Evolutionary conservation across 2,113 vertebrate species (phyloP), one percentile per base, ranked within the genome.

Genomic region (Balaeniceps rex): DNA sequence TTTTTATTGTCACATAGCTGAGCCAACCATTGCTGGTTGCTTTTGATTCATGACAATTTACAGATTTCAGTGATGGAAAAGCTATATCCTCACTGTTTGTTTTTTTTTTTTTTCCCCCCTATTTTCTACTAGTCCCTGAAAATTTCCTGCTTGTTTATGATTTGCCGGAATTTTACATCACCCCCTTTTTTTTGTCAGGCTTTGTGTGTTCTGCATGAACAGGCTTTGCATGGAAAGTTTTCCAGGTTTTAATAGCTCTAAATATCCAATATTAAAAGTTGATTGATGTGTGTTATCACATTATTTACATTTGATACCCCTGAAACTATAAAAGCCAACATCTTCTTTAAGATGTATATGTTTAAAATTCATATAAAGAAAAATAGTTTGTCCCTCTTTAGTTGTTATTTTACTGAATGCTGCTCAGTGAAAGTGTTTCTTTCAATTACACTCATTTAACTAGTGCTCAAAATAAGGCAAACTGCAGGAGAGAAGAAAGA

Each of bases 141-240:
- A 83, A 81, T 84, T 87, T 74, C 28, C 8, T 52, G 17, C 7
- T 65, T 0, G 0, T 52, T 72, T 88, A 16, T 55, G 3, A 33
- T 77, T 55, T 81, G 4, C 14, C 65, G 7, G 14, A 49, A 17
- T 79, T 93, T n/a, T 65, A 13, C 9, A 44, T 46, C 12, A 57
- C 4, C 2, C 2, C 3, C 4, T 14, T 7, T 7, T 3, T 23
- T 33, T 6, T 1, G 3, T 19, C 36, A 55, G 4, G 3, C 51
- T 60, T n/a, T 38, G 1, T 54, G 24, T 52, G 10, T 57, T 66
- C 46, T 78, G 24, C 22, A 19, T 40, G 31, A 88, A 36, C 19
- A 29, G 10, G 1, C 5, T 63, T 77, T 64, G 17, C 10, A 14
- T 7, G 13, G 18, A 57, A 83, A 63, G 7, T n/a, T 40, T 75